phyloP scores from a whole-genome alignment of 2,113 vertebrate genomes.

The Psittacara wagleri region DNA sequence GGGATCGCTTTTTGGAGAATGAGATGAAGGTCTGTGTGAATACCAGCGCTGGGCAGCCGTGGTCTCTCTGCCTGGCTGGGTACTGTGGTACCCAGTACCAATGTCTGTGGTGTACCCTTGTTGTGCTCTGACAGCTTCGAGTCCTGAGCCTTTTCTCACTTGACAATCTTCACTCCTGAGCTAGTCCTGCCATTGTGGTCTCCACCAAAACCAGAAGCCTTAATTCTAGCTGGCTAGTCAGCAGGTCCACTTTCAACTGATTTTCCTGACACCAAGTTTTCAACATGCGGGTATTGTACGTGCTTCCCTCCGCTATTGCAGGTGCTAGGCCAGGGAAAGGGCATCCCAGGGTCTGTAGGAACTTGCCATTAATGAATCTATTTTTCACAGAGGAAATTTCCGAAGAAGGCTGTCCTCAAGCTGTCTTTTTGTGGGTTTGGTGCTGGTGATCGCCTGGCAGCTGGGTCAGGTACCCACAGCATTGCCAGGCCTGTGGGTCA shows the following conservation, averaged over 20 bases:
- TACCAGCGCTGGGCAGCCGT: accelerated
- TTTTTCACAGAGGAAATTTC: not conserved
- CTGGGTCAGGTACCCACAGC: accelerated
- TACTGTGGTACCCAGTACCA: not conserved
- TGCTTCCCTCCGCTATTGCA: accelerated
- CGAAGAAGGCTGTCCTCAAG: not conserved
- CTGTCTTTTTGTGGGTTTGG: not conserved
- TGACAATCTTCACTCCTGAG: not conserved
- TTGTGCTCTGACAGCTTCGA: not conserved
- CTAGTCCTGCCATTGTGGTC: not conserved
- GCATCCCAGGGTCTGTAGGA: not conserved
- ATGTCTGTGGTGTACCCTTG: not conserved
- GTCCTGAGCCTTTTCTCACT: not conserved
- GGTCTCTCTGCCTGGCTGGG: not conserved
- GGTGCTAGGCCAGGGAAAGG: not conserved
- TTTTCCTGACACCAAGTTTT: not conserved
- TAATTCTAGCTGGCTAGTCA: not conserved
- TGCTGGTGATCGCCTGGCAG: not conserved
- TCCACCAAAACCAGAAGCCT: not conserved
- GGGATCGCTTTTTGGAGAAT: not conserved
- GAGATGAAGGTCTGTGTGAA: not conserved
- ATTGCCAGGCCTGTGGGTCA: accelerated
- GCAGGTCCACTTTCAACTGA: not conserved
- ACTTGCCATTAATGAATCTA: not conserved
- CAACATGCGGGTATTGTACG: not conserved